Evolutionary conservation across 2,113 vertebrate genomes (phyloP).

Genomic region (Colaptes auratus): DNA sequence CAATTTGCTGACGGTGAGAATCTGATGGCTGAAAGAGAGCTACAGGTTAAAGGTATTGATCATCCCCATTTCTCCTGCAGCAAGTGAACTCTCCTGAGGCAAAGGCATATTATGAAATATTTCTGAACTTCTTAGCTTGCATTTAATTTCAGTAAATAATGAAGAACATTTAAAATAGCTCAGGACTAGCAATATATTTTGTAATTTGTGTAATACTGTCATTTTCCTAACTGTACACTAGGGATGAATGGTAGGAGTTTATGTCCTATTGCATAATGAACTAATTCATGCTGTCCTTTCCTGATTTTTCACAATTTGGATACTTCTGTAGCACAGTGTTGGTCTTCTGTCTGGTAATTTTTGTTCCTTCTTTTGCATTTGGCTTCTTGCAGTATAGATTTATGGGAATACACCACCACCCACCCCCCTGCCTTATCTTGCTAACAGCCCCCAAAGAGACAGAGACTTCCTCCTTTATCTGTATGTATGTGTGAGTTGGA

Average conservation of each 20-base stretch:
- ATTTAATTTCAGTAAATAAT: constrained; percentile 55
- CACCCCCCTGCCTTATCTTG: background rate
- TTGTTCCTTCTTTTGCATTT: background rate
- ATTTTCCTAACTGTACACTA: constrained; percentile 38
- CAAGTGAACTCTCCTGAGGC: constrained; percentile 1
- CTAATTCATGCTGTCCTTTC: constrained; percentile 18
- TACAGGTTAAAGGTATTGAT: background rate
- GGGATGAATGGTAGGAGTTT: constrained; percentile 54
- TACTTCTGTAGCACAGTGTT: background rate
- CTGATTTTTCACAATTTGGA: constrained; percentile 20
- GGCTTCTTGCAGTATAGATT: background rate
- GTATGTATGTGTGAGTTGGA: background rate
- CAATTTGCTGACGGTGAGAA: background rate
- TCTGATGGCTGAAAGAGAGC: background rate
- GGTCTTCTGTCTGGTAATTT: background rate
- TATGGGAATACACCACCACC: background rate
- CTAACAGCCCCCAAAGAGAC: background rate
- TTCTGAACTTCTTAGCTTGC: constrained; percentile 37
- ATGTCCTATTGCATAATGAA: constrained; percentile 44
- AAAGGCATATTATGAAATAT: constrained; percentile 41
- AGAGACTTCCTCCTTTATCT: background rate
- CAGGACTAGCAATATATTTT: constrained; percentile 25
- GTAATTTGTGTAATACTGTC: constrained; percentile 29
- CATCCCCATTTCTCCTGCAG: background rate
- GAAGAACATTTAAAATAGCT: constrained; percentile 49